Conservation (phyloP, 2,888 invertebrate species). For the Pseudanteris insignis region DNA sequence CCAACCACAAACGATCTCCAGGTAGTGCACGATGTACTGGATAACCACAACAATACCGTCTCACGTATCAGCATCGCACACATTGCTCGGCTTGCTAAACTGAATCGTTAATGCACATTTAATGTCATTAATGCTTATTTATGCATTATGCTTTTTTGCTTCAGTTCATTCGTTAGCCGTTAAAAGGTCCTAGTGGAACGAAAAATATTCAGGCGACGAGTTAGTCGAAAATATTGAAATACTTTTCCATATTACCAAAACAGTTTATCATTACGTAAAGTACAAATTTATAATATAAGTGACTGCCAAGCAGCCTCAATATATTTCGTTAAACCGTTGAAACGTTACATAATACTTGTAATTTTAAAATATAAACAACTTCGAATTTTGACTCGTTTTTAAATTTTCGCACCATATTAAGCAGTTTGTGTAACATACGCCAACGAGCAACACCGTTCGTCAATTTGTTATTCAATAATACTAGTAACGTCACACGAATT, state of each 20-base stretch:
- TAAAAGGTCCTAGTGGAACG: too few relatives aligned
- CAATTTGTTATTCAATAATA: not conserved
- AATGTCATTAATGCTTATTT: constrained; percentile 12
- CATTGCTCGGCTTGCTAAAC: constrained; percentile 30
- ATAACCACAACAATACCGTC: constrained; percentile 39
- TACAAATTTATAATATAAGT: too few relatives aligned
- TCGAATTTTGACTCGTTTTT: not conserved
- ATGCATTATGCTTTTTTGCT: constrained; percentile 2
- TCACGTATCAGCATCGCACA: constrained; percentile 25
- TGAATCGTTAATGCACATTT: constrained; percentile 31
- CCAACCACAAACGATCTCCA: constrained; percentile 43
- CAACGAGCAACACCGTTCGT: not conserved
- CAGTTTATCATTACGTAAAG: too few relatives aligned
- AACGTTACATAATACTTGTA: too few relatives aligned
- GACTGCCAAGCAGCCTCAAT: too few relatives aligned
- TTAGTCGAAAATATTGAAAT: too few relatives aligned
- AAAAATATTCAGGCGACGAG: too few relatives aligned
- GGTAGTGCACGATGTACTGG: constrained; percentile 38
- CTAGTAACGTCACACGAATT: constrained; percentile 2
- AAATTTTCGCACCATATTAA: not conserved
- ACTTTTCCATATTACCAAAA: too few relatives aligned
- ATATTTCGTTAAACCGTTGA: too few relatives aligned
- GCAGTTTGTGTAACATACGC: not conserved
- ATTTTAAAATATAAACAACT: too few relatives aligned
- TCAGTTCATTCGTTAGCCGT: constrained; percentile 3